Evolutionary conservation across 2,113 vertebrate genomes (phyloP).

Genomic region (Brachirus orientalis): DNA sequence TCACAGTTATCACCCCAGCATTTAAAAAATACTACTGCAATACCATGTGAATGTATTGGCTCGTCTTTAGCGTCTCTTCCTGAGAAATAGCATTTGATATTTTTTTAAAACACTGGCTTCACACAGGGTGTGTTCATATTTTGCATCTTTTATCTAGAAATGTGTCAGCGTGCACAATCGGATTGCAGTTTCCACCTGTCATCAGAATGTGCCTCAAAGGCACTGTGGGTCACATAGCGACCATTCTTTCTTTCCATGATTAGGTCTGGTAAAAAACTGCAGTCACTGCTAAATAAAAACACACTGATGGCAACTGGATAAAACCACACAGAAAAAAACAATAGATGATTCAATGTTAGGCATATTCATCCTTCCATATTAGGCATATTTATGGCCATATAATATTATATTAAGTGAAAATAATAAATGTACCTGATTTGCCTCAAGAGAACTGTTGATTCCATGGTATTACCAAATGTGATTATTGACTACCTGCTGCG

Average conservation of each 20-base stretch:
- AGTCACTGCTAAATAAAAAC: conserved; percentile 1
- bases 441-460: too few species aligned
- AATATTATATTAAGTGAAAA: not conserved
- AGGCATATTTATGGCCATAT: not conserved
- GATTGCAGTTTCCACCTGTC: conserved; percentile 19
- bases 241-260: conserved; percentile 7
- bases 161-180: conserved; percentile 9
- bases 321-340: not conserved
- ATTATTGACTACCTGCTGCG: conserved; percentile 27
- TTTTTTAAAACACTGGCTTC: not conserved
- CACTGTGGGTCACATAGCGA: conserved; percentile 3
- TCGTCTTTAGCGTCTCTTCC: not conserved
- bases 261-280: conserved; percentile 10
- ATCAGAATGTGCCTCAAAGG: conserved; percentile 15
- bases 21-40: not conserved
- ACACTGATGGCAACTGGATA: not conserved
- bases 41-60: not conserved
- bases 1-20: conserved; percentile 9
- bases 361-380: conserved; percentile 1
- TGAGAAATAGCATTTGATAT: not conserved
- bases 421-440: not conserved
- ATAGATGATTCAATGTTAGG: too few species aligned
- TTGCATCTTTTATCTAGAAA: conserved; percentile 8
- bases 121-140: conserved; percentile 1
- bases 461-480: not conserved